Evolutionary conservation across 2,113 vertebrate genomes (phyloP), one percentile per base, ranked within the genome.

Genomic region (Ranitomeya variabilis): DNA sequence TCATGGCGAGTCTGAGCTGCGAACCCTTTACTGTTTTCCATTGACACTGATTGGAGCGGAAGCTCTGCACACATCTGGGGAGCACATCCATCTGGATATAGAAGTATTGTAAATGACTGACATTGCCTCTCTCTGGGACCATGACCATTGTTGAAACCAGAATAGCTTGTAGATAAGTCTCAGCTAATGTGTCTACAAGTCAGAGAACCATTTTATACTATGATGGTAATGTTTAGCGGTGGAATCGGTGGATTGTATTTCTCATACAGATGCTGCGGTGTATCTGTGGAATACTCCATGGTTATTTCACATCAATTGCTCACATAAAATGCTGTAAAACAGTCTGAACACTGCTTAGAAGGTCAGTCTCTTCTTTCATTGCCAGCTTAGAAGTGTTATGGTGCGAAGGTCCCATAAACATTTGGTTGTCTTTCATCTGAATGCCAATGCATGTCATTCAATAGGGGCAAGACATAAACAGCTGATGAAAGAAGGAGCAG

Each of bases 21-120:
- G 77, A 85, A 60, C 45, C 67, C 23, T 15, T 76, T 88, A 55
- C 71, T 66, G 13, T 88, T 87, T 89, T 90, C 89, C 9, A 80
- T 85, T 89, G 74, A 54, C 57, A 79, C 52, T 86, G 26, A 31
- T 71, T 16, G 26, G 54, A 86, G 23, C 74, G 11, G 74, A 77
- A 83, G 21, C 59, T n/a, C 45, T 14, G 55, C 86, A 85, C 37
- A 85, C 82, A 89, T 91, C 90, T 92, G 90, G 87, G 91, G 91
- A 91, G 57, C 91, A 91, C 26, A 90, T 74, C 89, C 80, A 81
- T 62, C 74, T 86, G 71, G 55, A 62, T 62, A 62, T 77, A 60
- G 71, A 62, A 86, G 19, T 23, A 23, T 77, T 45, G 55, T 85
- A 76, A 21, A 45, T 57, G 3, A 19, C 9, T 59, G n/a, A 37